phyloP scores from a whole-genome alignment of 1,140 invertebrate species.

The Temnothorax nylanderi region DNA sequence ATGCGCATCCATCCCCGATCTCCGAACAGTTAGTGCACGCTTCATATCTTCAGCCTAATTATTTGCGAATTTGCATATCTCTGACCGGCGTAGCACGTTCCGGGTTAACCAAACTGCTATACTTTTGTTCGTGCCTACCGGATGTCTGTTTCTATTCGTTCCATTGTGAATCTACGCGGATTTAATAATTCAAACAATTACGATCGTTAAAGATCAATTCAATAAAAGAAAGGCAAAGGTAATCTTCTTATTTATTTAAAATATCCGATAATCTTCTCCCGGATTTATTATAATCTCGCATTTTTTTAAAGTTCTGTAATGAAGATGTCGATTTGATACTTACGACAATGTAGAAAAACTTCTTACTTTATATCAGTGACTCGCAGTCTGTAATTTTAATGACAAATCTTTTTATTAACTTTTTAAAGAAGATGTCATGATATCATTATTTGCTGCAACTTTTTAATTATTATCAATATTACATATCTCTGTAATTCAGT shows the following conservation, averaged over 20 bases:
- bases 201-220: slow-evolving; percentile 24
- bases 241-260: slow-evolving; percentile 2
- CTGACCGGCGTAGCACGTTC: slow-evolving; percentile 40
- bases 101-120: slow-evolving; percentile 60
- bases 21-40: slow-evolving; percentile 72
- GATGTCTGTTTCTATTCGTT: slow-evolving; percentile 62
- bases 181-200: slow-evolving; percentile 30
- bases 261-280: not conserved
- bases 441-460: not conserved
- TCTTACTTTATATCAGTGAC: not conserved
- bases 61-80: slow-evolving; percentile 81
- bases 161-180: slow-evolving; percentile 29
- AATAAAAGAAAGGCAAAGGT: not conserved
- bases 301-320: not conserved
- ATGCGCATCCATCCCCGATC: slow-evolving; percentile 60
- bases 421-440: not conserved
- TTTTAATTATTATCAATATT: not conserved
- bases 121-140: slow-evolving; percentile 71
- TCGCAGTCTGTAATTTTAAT: not conserved
- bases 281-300: not conserved
- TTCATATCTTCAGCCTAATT: slow-evolving; percentile 83
- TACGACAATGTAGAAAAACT: not conserved
- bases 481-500: not conserved
- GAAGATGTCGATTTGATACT: not conserved
- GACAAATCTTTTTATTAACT: not conserved